phyloP scores from a whole-genome alignment of 2,113 vertebrate species.

The Platichthys flesus region DNA sequence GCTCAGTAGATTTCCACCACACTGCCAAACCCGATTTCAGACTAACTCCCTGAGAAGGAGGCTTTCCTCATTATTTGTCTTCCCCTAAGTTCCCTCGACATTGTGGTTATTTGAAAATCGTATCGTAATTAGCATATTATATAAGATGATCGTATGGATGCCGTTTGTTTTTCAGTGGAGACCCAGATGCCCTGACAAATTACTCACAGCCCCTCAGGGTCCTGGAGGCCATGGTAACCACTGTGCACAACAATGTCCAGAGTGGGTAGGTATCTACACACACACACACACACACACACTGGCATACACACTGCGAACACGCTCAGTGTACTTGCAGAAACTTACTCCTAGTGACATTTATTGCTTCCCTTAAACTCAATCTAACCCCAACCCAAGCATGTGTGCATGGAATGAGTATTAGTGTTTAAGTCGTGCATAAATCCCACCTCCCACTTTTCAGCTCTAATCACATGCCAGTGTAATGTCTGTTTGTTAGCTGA shows the following conservation, averaged over 20 bases:
- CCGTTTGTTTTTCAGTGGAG: conserved; percentile 72
- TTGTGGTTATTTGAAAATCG: conserved; percentile 50
- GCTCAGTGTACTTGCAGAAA: background rate
- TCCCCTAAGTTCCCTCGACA: conserved; percentile 15
- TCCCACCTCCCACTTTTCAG: background rate
- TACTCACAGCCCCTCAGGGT: conserved; percentile 76
- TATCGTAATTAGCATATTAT: conserved; percentile 58
- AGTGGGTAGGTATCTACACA: conserved; percentile 68
- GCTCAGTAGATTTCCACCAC: background rate
- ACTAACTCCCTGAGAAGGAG: conserved; percentile 34
- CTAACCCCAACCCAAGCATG: background rate
- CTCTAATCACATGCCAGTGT: conserved; percentile 30
- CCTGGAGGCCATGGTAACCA: conserved; percentile 78
- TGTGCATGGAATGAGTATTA: background rate
- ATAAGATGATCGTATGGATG: conserved; percentile 40
- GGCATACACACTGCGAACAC: background rate
- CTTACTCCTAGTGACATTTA: background rate
- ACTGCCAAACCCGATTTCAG: conserved; percentile 42
- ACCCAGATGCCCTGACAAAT: conserved; percentile 67
- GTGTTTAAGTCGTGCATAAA: conserved; percentile 6
- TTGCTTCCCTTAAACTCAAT: background rate
- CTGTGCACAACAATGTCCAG: conserved; percentile 78
- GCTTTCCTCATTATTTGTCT: conserved; percentile 26
- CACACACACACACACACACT: background rate
- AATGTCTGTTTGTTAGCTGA: background rate